Percentiles rank a stretch among this genome's conserved stretches.
phyloP scores from a whole-genome alignment of 2,797 vertebrate genomes.

The Botia kubotai region DNA sequence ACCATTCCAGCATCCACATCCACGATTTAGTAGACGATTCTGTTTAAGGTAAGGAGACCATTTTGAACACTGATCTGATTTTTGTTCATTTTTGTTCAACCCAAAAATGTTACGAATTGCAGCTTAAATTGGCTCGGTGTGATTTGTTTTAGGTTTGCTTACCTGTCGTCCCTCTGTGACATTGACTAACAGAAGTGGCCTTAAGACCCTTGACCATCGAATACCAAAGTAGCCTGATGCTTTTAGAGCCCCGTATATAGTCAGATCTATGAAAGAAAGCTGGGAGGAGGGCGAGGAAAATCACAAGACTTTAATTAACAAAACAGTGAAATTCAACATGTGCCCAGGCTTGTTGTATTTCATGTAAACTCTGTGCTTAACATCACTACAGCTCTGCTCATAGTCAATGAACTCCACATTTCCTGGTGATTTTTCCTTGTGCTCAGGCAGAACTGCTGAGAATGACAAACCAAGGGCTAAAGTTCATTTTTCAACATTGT shows the following conservation, averaged over 20 bases:
- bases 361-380: not conserved
- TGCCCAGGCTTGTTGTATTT: not conserved
- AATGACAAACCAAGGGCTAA: slow-evolving; percentile 55
- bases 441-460: slow-evolving; percentile 65
- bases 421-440: slow-evolving; percentile 6
- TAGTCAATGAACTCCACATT: slow-evolving; percentile 18
- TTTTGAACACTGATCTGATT: too few species aligned
- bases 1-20: too few species aligned
- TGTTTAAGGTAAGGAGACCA: too few species aligned
- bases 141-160: slow-evolving; percentile 39
- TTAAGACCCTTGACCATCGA: slow-evolving; percentile 87
- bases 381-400: slow-evolving; percentile 1
- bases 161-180: slow-evolving; percentile 93
- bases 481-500: slow-evolving; percentile 67
- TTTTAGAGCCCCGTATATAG: slow-evolving; percentile 80
- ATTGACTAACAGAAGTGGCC: slow-evolving; percentile 91
- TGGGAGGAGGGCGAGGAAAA: slow-evolving; percentile 57
- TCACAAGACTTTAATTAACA: slow-evolving; percentile 13
- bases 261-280: slow-evolving; percentile 87
- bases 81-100: too few species aligned
- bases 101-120: too few species aligned
- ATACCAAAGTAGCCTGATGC: slow-evolving; percentile 70
- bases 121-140: not conserved
- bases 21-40: too few species aligned
- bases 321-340: not conserved